phyloP scores from a whole-genome alignment of 2,888 invertebrate genomes.

The Formica aserva region DNA sequence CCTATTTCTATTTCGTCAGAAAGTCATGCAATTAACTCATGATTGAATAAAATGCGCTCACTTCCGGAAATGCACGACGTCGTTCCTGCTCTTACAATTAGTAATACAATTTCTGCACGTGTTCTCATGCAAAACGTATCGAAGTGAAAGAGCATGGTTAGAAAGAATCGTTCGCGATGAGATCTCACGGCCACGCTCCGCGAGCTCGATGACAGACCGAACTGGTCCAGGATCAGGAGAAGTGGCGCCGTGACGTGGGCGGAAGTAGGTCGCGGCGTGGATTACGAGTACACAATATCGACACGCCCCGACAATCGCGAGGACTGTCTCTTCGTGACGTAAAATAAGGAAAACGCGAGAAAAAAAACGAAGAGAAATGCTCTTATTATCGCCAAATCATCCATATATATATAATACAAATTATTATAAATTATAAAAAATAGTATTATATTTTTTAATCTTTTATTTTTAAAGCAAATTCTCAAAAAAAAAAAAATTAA shows the following conservation, averaged over 20 bases:
- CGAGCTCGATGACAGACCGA: conserved; percentile 36
- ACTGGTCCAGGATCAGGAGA: conserved; percentile 50
- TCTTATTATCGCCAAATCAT: background rate
- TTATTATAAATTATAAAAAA: background rate
- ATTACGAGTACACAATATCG: conserved; percentile 72
- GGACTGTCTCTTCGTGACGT: conserved; percentile 70
- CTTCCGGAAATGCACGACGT: conserved; percentile 8
- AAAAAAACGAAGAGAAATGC: conserved; percentile 74
- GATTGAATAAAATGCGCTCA: conserved; percentile 8
- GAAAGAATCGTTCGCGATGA: conserved; percentile 27
- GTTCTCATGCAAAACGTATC: conserved; percentile 33
- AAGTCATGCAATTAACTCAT: conserved; percentile 6
- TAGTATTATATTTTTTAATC: background rate
- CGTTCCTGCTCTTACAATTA: background rate
- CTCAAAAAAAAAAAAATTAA: background rate
- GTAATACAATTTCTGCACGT: conserved; percentile 8
- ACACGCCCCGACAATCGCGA: conserved; percentile 77
- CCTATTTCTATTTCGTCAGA: conserved; percentile 33
- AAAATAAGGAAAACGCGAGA: conserved; percentile 68
- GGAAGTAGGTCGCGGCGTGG: conserved; percentile 76
- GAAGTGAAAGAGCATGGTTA: conserved; percentile 37
- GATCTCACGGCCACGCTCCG: conserved; percentile 45
- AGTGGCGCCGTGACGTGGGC: conserved; percentile 62
- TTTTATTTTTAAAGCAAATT: background rate
- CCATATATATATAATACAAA: background rate